Base-by-base conservation (phyloP, 2,113 vertebrate species). In the Orthonyx spaldingii region DNA sequence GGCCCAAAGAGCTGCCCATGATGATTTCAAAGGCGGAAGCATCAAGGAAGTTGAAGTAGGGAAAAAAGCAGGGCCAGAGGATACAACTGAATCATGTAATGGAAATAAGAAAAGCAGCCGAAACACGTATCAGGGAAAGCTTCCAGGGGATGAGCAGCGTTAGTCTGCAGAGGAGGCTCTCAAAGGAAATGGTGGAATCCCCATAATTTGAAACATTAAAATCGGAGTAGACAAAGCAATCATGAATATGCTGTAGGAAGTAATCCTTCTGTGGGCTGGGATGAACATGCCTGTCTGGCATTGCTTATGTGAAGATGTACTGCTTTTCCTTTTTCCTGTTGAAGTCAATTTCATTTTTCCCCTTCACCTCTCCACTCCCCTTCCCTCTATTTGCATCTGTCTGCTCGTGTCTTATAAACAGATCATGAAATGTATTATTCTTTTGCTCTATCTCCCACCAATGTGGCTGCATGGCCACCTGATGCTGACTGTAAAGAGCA, bases 131-230 rank as follows among this genome's bases (percentile, higher is more conserved):
- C 77, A 59, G 66, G 89, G 90, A 93, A 83, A 85, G 81, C 78
- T 94, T 95, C 89, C 87, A 96, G 80, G 37, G 49, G 78, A 87
- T 94, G 63, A 96, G 37, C 15, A 7, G 84, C 55, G 61, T 92
- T 84, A 93, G 61, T 17, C 57, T 82, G 77, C 26, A 19, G 70
- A 87, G 86, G 56, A 89, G 41, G 35, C 16, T 95, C 96, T 95
- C 91, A 87, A 65, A 94, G 93, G 95, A 93, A 69, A 72, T 89
- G 61, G 42, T 93, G 57, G 84, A 94, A 96, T 94, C 91, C 91
- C 70, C 89, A 15, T 96, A 85, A 89, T 94, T 85, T 93, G 84
- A 84, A 93, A 87, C 61, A 69, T 42, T 96, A 87, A 94, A 91
- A 79, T 41, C 81, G 32, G 84, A 89, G 52, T 20, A 96, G 84